Base-by-base conservation (phyloP, 2,888 invertebrate genomes). In the Drosophila mimica region DNA sequence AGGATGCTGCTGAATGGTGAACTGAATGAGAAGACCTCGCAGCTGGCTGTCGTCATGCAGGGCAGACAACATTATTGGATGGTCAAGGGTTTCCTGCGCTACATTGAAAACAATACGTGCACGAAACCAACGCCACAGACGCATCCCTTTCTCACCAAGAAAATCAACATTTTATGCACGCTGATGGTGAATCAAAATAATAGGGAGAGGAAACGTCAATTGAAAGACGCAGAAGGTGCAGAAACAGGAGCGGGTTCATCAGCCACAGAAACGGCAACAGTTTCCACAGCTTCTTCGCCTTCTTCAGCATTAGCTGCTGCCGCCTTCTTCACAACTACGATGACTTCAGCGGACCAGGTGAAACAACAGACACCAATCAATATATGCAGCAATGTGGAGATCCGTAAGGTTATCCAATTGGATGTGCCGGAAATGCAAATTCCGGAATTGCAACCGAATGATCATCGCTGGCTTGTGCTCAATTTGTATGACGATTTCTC, bases 381-480 rank as follows among this genome's bases (percentile, higher is more conserved):
- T 48, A 91, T 92, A 54, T 83, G 82, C 33, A 88, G 79, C 28
- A 92, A 93, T 67, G 87, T 92, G 38, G 82, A 88, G 34, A 90
- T 92, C 15, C 90, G 92, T 1, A 91, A 88, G 63, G 83, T 92
- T 4, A 74, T 74, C 0, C 74, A 82, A n/a, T 33, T 20, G 2
- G 92, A 93, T 36, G 81, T 91, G 20, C 63, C 70, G 3, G 91
- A 92, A 30, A 79, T 93, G 46, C 88, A 88, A 31, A 82, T 91
- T 7, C 93, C 93, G 0, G 91, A 92, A 59, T 59, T 78, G 4
- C 71, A 87, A 5, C 49, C 56, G 3, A 54, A 78, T 0, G 91
- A 92, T 70, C 93, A 93, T 72, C 90, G 91, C 36, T 93, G 93
- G 93, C 82, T 93, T 7, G 91, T 93, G 20, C 74, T 93, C 4